A percentile compares a stretch with the other conserved stretches of the same genome.
Conservation (phyloP, 2,888 invertebrate genomes). For the Aphidoletes aphidimyza region DNA sequence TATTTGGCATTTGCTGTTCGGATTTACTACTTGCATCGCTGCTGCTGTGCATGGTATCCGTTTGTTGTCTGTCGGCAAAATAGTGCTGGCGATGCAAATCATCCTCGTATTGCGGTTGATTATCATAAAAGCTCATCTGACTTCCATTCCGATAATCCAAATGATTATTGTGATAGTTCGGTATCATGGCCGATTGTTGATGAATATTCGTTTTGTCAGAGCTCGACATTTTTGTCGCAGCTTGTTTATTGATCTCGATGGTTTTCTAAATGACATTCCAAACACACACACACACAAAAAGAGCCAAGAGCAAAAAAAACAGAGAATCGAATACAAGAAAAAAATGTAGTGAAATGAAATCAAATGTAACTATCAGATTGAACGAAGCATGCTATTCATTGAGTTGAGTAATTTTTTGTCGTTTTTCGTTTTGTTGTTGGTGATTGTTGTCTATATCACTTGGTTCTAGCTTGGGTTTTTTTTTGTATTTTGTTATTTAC, state of each 20-base stretch:
- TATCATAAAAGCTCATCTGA: conserved; percentile 44
- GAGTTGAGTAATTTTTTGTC: not conserved
- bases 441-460: not conserved
- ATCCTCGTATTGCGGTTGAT: not conserved
- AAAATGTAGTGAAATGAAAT: not conserved
- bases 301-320: not conserved
- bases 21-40: not conserved
- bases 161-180: conserved; percentile 44
- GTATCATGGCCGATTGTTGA: conserved; percentile 14
- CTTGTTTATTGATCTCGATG: not conserved
- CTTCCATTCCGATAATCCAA: conserved; percentile 34
- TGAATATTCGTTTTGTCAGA: conserved; percentile 44
- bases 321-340: not conserved
- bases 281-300: no score
- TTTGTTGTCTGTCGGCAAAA: conserved; percentile 4
- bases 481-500: not conserved
- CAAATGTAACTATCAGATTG: not conserved
- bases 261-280: not conserved
- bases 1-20: conserved; percentile 59
- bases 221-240: conserved; percentile 1
- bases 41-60: not conserved
- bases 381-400: not conserved
- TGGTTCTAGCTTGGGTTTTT: not conserved
- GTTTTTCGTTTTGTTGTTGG: not conserved
- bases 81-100: conserved; percentile 32